These are phyloP conservation scores for Parnassius mnemosyne DNA, from an alignment of 2,888 invertebrate genomes.

Conservation along the genomic window DNA sequence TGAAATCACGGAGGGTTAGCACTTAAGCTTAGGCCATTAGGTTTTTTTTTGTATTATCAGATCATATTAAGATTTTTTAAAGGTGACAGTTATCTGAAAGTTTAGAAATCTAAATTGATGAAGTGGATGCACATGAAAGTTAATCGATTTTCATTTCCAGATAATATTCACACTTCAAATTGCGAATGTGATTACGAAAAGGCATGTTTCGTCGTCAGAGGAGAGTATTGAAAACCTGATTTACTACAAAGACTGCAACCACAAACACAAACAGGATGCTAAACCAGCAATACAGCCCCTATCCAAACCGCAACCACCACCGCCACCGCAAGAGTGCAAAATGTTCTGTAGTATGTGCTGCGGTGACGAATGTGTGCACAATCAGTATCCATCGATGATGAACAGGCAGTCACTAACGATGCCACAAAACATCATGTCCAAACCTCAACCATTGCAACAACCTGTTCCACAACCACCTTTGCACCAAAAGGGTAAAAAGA, in stretches of 20 bases:
- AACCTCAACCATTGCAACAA: slow-evolving; percentile 16
- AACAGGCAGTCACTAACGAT: slow-evolving; percentile 36
- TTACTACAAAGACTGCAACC: slow-evolving; percentile 64
- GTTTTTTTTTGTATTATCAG: background rate
- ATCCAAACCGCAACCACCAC: background rate
- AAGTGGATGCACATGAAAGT: background rate
- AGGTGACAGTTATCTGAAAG: background rate
- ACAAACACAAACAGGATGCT: slow-evolving; percentile 35
- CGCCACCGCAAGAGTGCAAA: slow-evolving; percentile 36
- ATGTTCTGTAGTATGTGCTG: slow-evolving; percentile 69
- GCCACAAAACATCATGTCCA: slow-evolving; percentile 19
- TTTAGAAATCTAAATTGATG: background rate
- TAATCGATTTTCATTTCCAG: slow-evolving; percentile 42
- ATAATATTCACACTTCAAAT: slow-evolving; percentile 48
- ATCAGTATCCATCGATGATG: slow-evolving; percentile 29
- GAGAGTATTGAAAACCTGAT: slow-evolving; percentile 69
- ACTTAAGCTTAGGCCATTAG: background rate
- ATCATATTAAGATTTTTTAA: background rate
- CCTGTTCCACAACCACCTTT: slow-evolving; percentile 30
- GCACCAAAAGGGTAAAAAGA: slow-evolving; percentile 41
- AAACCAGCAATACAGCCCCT: slow-evolving; percentile 14
- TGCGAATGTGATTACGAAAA: slow-evolving; percentile 40
- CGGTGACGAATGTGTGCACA: slow-evolving; percentile 49
- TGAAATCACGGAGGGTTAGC: background rate
- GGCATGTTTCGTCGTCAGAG: slow-evolving; percentile 49